Evolutionary conservation across 2,888 invertebrate genomes (phyloP).

Genomic region (Chymomyza caudatula): DNA sequence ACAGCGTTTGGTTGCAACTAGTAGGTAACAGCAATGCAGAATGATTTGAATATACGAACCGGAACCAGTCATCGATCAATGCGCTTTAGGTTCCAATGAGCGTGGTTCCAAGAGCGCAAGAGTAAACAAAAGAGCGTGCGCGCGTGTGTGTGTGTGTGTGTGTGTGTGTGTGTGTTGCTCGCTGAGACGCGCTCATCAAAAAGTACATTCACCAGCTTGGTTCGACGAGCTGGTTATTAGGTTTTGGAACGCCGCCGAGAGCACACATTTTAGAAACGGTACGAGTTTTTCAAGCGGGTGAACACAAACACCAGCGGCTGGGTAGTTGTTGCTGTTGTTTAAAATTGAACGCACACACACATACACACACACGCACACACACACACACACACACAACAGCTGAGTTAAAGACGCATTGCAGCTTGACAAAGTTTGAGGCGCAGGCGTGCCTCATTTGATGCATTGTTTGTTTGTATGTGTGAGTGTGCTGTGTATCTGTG

Average conservation of each 20-base stretch:
- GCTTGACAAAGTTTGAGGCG: neutral
- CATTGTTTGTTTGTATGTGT: constrained; percentile 14
- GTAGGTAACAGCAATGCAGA: constrained; percentile 51
- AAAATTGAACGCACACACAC: constrained; percentile 8
- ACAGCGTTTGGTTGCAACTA: constrained; percentile 9
- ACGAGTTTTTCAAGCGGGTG: constrained; percentile 20
- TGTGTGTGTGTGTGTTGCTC: constrained; percentile 9
- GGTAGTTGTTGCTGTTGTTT: constrained; percentile 28
- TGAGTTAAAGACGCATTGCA: constrained; percentile 19
- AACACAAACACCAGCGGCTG: constrained; percentile 25
- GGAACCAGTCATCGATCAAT: constrained; percentile 57
- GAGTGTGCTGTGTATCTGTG: constrained; percentile 28
- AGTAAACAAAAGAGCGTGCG: constrained; percentile 16
- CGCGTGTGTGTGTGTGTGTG: neutral
- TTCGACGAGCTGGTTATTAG: constrained; percentile 49
- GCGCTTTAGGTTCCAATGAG: constrained; percentile 37
- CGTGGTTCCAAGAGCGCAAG: constrained; percentile 2
- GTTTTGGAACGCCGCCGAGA: constrained; percentile 73
- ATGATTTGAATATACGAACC: constrained; percentile 54
- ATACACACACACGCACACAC: constrained; percentile 25
- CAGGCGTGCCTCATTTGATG: constrained; percentile 10
- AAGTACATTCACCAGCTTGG: constrained; percentile 37
- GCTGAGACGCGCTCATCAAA: constrained; percentile 15
- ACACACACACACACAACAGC: constrained; percentile 41
- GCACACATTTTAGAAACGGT: constrained; percentile 48